Base-by-base conservation (phyloP, 2,113 vertebrate species). In the Silurus meridionalis region DNA sequence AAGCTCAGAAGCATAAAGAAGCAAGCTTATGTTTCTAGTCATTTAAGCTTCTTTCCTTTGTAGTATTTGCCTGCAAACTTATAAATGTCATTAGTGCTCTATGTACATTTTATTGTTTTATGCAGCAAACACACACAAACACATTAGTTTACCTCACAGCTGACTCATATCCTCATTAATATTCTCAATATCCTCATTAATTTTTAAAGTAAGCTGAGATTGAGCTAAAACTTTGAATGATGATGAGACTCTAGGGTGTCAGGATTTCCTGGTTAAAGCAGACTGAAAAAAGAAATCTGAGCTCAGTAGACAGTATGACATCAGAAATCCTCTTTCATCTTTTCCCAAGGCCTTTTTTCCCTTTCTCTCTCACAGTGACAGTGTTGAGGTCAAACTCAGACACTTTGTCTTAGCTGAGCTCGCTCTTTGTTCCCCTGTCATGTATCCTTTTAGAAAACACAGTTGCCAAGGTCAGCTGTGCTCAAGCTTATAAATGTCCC, bases 141-240 rank as follows among this genome's bases (percentile, higher is more conserved):
- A 84, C 63, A 72, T 53, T 48, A 37, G 37, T 37, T 37, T 37
- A 37, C 37, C 37, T 37, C 37, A 37, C 37, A 37, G 37, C 37
- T 37, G 37, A 37, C 37, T 37, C 37, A 37, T 37, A 37, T 37
- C 1, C 37, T 37, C 37, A 37, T 37, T 37, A 37, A 37, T 37
- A 37, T 92, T 92, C 92, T 93, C 93, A 93, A 92, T 92, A 90
- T 92, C 93, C 85, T 89, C 89, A 91, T 94, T 93, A 94, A 91
- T 52, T 57, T 87, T 88, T 89, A 61, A 90, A 92, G 90, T 77
- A 87, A 90, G 92, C 55, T 72, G 57, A 82, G 46, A 72, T 37
- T 25, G 37, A 72, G 50, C 50, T 77, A 1, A 53, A 50, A 55
- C 80, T 86, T 37, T 64, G 67, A 66, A 87, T 83, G 23, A 72